Conservation (phyloP, 1,140 invertebrate genomes). For the Penaeus japonicus region DNA sequence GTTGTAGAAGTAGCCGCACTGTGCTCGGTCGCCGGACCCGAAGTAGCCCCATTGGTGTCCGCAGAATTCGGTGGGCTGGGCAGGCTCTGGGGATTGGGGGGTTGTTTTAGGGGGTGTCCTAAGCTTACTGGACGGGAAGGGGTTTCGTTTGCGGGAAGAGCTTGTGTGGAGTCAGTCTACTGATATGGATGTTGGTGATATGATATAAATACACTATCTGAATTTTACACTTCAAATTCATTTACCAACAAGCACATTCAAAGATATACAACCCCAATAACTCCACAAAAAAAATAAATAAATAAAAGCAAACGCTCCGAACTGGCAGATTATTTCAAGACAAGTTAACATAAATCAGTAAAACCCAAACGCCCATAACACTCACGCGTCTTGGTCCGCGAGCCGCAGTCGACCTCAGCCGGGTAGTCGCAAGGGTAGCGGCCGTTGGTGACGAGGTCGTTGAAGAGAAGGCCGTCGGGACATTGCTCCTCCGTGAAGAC, state of each 20-base stretch:
- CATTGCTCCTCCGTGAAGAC: slow-evolving; percentile 13
- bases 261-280: too few relatives aligned
- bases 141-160: background rate
- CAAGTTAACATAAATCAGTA: too few relatives aligned
- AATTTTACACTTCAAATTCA: too few relatives aligned
- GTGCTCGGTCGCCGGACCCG: slow-evolving; percentile 11
- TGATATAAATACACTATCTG: too few relatives aligned
- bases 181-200: background rate
- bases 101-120: background rate
- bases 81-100: background rate
- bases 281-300: too few relatives aligned
- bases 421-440: slow-evolving; percentile 35
- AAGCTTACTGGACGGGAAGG: background rate
- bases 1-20: slow-evolving; percentile 48
- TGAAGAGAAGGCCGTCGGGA: slow-evolving; percentile 41
- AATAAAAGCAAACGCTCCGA: too few relatives aligned
- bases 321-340: too few relatives aligned
- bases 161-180: background rate
- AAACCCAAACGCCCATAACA: background rate
- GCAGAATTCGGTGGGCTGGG: slow-evolving; percentile 23
- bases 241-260: too few relatives aligned
- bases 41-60: slow-evolving; percentile 39
- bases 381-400: slow-evolving; percentile 26
- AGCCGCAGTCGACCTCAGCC: slow-evolving; percentile 31
- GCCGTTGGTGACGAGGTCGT: slow-evolving; percentile 28